phyloP scores from a whole-genome alignment of 2,888 invertebrate genomes.

The Lasioglossum pauxillum region DNA sequence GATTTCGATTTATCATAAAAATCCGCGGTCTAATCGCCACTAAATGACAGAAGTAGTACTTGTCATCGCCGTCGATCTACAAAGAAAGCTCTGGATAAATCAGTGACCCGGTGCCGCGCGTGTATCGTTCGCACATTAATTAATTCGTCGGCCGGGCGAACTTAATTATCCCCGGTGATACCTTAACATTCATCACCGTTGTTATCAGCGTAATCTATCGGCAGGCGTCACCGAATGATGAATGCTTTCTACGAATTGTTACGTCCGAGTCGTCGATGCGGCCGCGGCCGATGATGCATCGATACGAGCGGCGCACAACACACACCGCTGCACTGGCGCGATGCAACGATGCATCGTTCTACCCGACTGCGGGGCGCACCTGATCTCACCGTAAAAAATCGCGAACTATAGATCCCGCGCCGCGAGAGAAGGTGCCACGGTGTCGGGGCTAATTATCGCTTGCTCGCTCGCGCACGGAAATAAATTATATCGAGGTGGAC shows the following conservation, averaged over 20 bases:
- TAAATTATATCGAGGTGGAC: conserved; percentile 67
- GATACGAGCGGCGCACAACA: not conserved
- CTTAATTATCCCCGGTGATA: conserved; percentile 32
- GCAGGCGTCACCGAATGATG: conserved; percentile 19
- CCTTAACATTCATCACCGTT: conserved; percentile 19
- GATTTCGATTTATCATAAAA: no score
- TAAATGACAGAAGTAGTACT: not conserved
- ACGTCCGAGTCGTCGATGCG: not conserved
- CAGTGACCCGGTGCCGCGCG: not conserved
- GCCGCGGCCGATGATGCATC: conserved; percentile 26
- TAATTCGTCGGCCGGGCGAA: conserved; percentile 23
- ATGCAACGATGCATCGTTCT: not conserved
- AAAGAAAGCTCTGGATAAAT: not conserved
- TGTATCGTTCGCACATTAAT: conserved; percentile 33
- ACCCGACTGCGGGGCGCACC: not conserved
- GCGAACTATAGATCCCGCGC: conserved; percentile 4
- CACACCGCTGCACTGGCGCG: not conserved
- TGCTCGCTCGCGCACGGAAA: conserved; percentile 52
- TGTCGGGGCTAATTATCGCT: conserved; percentile 62
- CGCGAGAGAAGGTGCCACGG: conserved; percentile 13
- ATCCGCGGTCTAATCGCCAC: no score
- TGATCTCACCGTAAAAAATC: conserved; percentile 35
- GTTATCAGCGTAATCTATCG: conserved; percentile 40
- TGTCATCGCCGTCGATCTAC: not conserved
- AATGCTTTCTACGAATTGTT: conserved; percentile 42